Evolutionary conservation across 2,797 vertebrate genomes (phyloP), one percentile per base, ranked within the genome.

Genomic region (Sternotherus odoratus): DNA sequence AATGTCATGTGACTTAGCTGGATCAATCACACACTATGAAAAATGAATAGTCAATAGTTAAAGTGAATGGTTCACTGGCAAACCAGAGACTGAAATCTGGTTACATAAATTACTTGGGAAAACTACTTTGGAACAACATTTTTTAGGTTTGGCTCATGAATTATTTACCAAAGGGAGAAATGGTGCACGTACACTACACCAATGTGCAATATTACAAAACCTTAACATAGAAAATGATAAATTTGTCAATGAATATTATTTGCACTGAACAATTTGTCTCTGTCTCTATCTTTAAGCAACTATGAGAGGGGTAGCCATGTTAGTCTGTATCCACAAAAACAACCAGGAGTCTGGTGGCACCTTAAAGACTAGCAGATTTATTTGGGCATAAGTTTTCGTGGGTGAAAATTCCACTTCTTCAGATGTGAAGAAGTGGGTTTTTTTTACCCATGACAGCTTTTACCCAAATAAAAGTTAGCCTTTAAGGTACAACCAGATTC

Each of bases 1-100:
- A 28, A 2, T 13, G 0, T 6, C 1, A 1, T 5, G 2, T 75
- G 30, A 36, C 53, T 92, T 82, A 19, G 2, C 21, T 24, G 24
- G n/a, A 21, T 3, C n/a, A n/a, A 11, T 57, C 51, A 77, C 12
- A 43, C 12, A 46, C 9, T 2, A 60, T 7, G 46, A 43, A 77
- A 66, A 12, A 23, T 12, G 60, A 13, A 79, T 12, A 43, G 1
- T 30, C 53, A 83, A 9, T 7, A 72, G 10, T 26, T 30, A 30
- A 79, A 69, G n/a, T 8, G 4, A 53, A 4, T 26, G 56, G 79
- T 88, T 79, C 79, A 78, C 24, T 87, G 16, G 5, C 57, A 26
- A 66, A 94, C 21, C 12, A 53, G 48, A 87, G 11, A 39, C 3
- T 89, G 50, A 19, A 39, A 23, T 85, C 28, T 24, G 43, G 39